Evolutionary conservation across 2,113 vertebrate species (phyloP).

Genomic region (Boleophthalmus pectinirostris): DNA sequence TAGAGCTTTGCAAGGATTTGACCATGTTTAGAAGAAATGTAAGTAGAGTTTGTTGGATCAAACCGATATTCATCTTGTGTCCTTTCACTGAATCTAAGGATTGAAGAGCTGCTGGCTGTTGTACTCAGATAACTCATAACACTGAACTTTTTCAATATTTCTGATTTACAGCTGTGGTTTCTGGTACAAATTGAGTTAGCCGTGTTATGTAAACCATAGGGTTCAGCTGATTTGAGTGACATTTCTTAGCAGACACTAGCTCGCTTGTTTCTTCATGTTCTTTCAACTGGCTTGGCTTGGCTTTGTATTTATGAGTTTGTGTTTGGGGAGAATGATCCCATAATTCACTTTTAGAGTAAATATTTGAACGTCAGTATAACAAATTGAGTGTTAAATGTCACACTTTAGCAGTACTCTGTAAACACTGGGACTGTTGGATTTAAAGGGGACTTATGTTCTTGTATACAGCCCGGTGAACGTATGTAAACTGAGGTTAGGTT

Average conservation of each 20-base stretch:
- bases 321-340: background rate
- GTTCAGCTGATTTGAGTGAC: slow-evolving; percentile 1
- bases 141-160: background rate
- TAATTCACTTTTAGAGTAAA: background rate
- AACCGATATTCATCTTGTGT: background rate
- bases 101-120: slow-evolving; percentile 1
- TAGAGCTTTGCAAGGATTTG: background rate
- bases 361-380: background rate
- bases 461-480: background rate
- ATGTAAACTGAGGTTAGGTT: background rate
- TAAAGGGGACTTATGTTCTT: background rate
- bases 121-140: background rate
- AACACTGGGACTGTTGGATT: background rate
- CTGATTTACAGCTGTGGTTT: slow-evolving; percentile 5
- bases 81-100: background rate
- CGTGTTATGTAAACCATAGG: background rate
- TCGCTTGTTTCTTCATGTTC: background rate
- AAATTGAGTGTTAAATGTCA: background rate
- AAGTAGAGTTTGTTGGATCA: background rate
- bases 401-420: background rate
- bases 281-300: background rate
- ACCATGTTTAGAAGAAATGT: background rate
- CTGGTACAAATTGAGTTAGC: slow-evolving; percentile 3
- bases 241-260: background rate
- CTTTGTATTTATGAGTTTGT: slow-evolving; percentile 4